A percentile compares a stretch with the other conserved stretches of the same genome.
Conservation (phyloP, 1,140 invertebrate genomes). For the Aphaenogaster rudis region DNA sequence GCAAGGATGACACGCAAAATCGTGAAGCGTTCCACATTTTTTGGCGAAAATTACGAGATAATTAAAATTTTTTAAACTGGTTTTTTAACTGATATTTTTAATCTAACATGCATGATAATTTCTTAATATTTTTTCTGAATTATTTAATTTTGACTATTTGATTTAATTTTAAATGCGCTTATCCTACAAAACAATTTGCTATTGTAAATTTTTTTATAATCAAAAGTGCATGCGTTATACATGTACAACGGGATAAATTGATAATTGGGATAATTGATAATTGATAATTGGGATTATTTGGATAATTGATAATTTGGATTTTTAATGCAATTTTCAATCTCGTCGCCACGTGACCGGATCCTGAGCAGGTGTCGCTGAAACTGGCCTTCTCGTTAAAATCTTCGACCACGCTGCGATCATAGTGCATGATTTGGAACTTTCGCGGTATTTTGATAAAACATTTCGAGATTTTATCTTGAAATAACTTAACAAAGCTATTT, state of each 20-base stretch:
- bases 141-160: neutral
- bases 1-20: slow-evolving; percentile 34
- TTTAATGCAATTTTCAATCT: too few relatives aligned
- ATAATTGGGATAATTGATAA: too few relatives aligned
- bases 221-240: neutral
- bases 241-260: too few relatives aligned
- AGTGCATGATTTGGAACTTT: neutral
- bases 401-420: neutral
- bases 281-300: too few relatives aligned
- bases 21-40: slow-evolving; percentile 36
- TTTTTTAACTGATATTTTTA: neutral
- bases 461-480: neutral
- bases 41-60: neutral
- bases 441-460: neutral
- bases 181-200: neutral
- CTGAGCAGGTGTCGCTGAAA: too few relatives aligned
- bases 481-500: neutral
- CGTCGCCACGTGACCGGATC: too few relatives aligned
- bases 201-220: neutral
- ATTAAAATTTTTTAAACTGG: neutral
- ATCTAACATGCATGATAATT: neutral
- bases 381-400: too few relatives aligned
- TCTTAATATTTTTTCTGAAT: neutral
- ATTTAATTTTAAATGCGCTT: neutral
- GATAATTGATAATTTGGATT: too few relatives aligned